Evolutionary conservation across 2,113 vertebrate genomes (phyloP).

Genomic region (Diadophis punctatus): DNA sequence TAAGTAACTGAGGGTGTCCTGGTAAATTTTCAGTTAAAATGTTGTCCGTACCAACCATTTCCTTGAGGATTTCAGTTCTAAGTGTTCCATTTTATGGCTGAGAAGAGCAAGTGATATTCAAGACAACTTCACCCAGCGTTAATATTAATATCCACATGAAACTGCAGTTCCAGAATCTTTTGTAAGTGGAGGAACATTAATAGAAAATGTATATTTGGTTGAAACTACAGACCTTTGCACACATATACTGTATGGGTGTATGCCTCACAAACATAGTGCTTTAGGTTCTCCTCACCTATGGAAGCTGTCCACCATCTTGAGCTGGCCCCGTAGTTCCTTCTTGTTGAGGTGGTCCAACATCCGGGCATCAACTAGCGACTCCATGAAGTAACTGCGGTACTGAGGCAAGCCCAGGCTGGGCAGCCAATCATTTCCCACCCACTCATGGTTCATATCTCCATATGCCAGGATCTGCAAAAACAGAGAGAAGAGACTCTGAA

Average conservation of each 20-base stretch:
- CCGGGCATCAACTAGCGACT: constrained; percentile 89
- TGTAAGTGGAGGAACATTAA: too few species aligned
- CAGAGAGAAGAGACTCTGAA: constrained; percentile 14
- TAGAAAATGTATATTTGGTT: too few species aligned
- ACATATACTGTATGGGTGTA: not conserved
- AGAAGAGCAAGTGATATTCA: too few species aligned
- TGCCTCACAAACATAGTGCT: not conserved
- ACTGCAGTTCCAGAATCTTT: too few species aligned
- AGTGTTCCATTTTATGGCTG: too few species aligned
- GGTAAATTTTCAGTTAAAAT: too few species aligned
- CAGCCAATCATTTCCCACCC: constrained; percentile 90
- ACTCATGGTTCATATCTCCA: constrained; percentile 69
- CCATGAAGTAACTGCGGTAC: constrained; percentile 95
- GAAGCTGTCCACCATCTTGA: constrained; percentile 96
- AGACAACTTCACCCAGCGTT: too few species aligned
- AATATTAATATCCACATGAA: too few species aligned
- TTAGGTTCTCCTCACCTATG: constrained; percentile 74
- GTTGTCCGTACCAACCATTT: too few species aligned
- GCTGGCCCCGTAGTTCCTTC: constrained; percentile 90
- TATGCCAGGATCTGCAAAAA: constrained; percentile 85
- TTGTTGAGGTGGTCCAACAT: constrained; percentile 94
- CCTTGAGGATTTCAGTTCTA: too few species aligned
- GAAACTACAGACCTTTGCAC: too few species aligned
- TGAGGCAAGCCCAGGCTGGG: constrained; percentile 89
- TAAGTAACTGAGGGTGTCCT: too few species aligned